Evolutionary conservation across 1,140 invertebrate genomes (phyloP).

Genomic region (Atta texana): DNA sequence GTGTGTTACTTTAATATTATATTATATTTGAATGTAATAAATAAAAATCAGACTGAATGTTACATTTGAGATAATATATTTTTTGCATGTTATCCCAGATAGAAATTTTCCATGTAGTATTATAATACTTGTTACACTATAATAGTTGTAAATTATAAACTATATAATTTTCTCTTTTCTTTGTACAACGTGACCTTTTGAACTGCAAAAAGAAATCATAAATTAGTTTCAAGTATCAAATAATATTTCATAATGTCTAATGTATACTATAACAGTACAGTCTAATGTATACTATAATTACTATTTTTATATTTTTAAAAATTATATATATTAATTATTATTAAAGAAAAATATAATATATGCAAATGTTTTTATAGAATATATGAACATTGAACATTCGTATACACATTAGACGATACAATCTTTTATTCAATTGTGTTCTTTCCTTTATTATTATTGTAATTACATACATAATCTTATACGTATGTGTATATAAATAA

Average conservation of each 20-base stretch:
- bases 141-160: constrained; percentile 78
- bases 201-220: constrained; percentile 86
- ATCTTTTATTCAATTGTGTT: too few relatives aligned
- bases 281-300: neutral
- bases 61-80: neutral
- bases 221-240: constrained; percentile 10
- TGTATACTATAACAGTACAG: neutral
- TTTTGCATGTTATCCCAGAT: neutral
- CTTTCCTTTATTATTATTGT: neutral
- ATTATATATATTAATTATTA: neutral
- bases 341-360: constrained; percentile 29
- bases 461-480: neutral
- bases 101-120: neutral
- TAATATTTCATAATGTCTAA: constrained; percentile 13
- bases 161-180: constrained; percentile 89
- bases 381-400: neutral
- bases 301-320: neutral
- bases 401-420: too few relatives aligned
- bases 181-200: constrained; percentile 88
- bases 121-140: neutral
- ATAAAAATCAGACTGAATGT: neutral
- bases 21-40: constrained; percentile 12
- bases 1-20: neutral
- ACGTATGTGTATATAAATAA: neutral
- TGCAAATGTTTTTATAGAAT: neutral